Base-by-base conservation (phyloP, 2,888 invertebrate species). In the Eledone cirrhosa region DNA sequence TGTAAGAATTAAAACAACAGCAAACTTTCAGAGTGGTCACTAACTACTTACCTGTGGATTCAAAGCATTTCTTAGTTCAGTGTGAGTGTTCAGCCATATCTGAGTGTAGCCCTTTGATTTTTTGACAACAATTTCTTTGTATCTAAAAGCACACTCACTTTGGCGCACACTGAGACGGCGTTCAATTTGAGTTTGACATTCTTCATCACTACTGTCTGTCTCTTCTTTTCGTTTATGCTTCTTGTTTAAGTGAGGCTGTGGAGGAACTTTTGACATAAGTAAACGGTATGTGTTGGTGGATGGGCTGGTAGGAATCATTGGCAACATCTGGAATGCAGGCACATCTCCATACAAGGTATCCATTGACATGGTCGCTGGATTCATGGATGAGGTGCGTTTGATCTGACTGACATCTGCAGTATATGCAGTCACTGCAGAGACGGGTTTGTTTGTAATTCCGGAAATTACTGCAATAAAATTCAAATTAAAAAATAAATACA, bases 91-190 rank as follows among this genome's bases (percentile, higher is more conserved):
- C 24, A 90, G 84, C 88, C 89, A 89, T 74, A 90, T 87, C 88
- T 94, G 94, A n/a, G 93, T 93, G 83, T 94, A 93, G 86, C 92
- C 91, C 80, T 92, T 92, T 82, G 92, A 92, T 80, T 92, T 92
- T 82, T 92, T 92, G 27, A 94, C 92, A 79, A 91, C 92, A 81
- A 94, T 93, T 86, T 93, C 93, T 82, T 91, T 91, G 83, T 91
- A 91, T 77, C 89, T 88, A 81, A 89, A 91, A 11, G 88, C 88
- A 81, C 88, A 87, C 81, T 91, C 91, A 33, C 87, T 89, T 47
- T 90, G 88, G n/a, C 91, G 82, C 0, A 90, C 88, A 82, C 91
- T 91, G 29, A 87, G 81, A 65, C 90, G 78, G 16, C 90, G 81
- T 80, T 88, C 88, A 31, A 87, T 82, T 33, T 82, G 83, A 5